Base-by-base conservation (phyloP, 2,797 vertebrate genomes). In the Lagodon rhomboides region DNA sequence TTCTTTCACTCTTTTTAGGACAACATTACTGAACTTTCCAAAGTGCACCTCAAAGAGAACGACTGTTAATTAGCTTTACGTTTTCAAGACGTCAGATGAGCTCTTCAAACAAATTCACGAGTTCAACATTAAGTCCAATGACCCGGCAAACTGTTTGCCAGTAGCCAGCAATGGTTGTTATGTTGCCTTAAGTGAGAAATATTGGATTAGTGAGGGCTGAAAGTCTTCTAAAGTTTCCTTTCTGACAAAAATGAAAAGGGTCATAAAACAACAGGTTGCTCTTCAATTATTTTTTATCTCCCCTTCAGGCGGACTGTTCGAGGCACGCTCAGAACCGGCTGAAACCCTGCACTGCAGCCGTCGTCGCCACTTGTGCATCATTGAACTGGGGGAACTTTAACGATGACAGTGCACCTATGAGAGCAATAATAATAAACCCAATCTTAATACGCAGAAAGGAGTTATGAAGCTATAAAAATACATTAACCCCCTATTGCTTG, bases 211-310 rank as follows among this genome's bases (percentile, higher is more conserved):
- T 49, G 25, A 38, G 12, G 70, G 55, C 41, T 70, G 49, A 78
- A 73, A 44, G 56, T 68, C 55, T 66, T 63, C 46, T 59, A 73
- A 70, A 34, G 83, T 59, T 73, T 70, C 77, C 80, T 51, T 74
- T 83, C 72, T 73, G 59, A 86, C 53, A 77, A 85, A 84, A 81
- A 85, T 80, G 65, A 81, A 75, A 80, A 80, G 67, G 59, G 75
- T 69, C 81, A 90, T 89, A 89, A 92, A 89, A 85, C 80, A 89
- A 84, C 87, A 88, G 84, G 82, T 90, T 64, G 70, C 79, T 71
- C 43, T 70, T 83, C 68, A 68, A 73, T 86, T 77, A 67, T 79
- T 79, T 85, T 89, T 86, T 83, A 82, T 92, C 64, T 70, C 22
- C 61, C 75, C 89, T 86, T 75, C 9, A 73, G 84, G 87, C 75